Conservation (phyloP, 2,113 vertebrate species). For the Aleadryas rufinucha region DNA sequence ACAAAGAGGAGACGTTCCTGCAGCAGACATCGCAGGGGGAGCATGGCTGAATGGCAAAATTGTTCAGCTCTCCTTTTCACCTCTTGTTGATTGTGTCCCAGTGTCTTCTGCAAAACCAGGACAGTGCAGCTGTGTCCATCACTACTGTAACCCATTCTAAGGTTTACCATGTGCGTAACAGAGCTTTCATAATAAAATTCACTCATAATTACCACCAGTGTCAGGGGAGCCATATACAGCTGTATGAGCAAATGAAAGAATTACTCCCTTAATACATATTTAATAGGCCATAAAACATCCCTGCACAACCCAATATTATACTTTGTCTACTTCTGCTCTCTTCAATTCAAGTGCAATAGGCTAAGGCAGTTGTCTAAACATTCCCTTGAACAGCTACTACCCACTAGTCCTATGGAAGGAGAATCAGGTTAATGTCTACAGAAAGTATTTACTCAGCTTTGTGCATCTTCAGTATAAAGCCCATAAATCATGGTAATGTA, state of each 20-base stretch:
- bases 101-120: not conserved
- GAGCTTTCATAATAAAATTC: slow-evolving; percentile 30
- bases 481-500: not conserved
- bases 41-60: slow-evolving; percentile 12
- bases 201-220: slow-evolving; percentile 4
- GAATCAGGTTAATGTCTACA: not conserved
- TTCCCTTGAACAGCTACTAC: not conserved
- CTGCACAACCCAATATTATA: not conserved
- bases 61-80: not conserved
- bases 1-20: not conserved
- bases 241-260: slow-evolving; percentile 11
- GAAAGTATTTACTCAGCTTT: not conserved
- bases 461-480: not conserved
- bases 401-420: not conserved
- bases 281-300: slow-evolving; percentile 28
- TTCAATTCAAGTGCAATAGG: not conserved
- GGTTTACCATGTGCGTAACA: not conserved
- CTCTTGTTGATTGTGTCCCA: slow-evolving; percentile 25
- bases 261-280: slow-evolving; percentile 26
- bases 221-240: slow-evolving; percentile 23
- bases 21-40: not conserved
- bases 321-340: not conserved
- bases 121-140: not conserved
- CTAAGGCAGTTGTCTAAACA: not conserved
- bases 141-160: not conserved